Base-by-base conservation (phyloP, 2,888 invertebrate species). In the Chymomyza procnemis region DNA sequence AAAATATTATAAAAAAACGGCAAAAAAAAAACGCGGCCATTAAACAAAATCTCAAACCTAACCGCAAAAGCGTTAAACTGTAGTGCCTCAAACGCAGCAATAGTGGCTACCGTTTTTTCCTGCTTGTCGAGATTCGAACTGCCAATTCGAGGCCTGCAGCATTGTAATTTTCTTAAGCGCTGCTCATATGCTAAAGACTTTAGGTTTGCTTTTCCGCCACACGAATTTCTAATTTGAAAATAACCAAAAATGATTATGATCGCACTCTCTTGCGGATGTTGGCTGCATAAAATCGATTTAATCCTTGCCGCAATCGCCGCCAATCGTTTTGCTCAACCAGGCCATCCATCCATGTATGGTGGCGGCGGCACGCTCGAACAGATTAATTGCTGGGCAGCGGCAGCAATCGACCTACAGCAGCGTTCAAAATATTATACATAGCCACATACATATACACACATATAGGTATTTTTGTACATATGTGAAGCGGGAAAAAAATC, bases 231-330 rank as follows among this genome's bases (percentile, higher is more conserved):
- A 73, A 71, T 70, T 74, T 64, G 61, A 65, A 69, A 70, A 71
- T 67, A 67, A 74, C 67, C 70, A 54, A 81, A 78, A 78, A 73
- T 76, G 65, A 75, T 74, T 65, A 67, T 66, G 69, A 61, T 9
- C 34, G 34, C 34, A 12, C 34, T 41, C 34, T 41, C 34, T 41
- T 41, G 16, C 12, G 50, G 22, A 22, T 50, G 22, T n/a, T 21
- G 16, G 9, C 73, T 71, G 75, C 71, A 86, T 73, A 77, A 84
- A 84, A 82, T 82, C 87, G 85, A 84, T 88, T 88, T 80, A 86
- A 88, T 86, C 88, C 86, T 86, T 70, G 68, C 71, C 70, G 65
- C 69, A 69, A 60, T 46, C 62, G 16, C 30, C 41, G 62, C 16
- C 56, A 50, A 46, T 50, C 50, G 48, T 46, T n/a, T 26, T 52